phyloP scores from a whole-genome alignment of 2,888 invertebrate species.

The Petrolisthes manimaculis region DNA sequence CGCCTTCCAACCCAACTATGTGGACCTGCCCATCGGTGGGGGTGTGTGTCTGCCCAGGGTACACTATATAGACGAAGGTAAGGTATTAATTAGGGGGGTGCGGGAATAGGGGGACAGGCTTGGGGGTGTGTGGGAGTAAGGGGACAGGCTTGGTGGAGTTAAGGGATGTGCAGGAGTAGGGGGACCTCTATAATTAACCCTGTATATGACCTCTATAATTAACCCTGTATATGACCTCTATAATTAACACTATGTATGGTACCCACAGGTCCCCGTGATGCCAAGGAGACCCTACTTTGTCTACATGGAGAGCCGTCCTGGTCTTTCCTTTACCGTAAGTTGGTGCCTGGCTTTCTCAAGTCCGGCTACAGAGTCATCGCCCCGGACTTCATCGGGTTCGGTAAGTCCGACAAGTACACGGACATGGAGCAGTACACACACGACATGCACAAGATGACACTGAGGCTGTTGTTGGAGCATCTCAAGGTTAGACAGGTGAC shows the following conservation, averaged over 20 bases:
- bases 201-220: too few relatives aligned
- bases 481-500: conserved; percentile 22
- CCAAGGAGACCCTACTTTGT: conserved; percentile 50
- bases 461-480: conserved; percentile 50
- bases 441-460: conserved; percentile 47
- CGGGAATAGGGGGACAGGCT: too few relatives aligned
- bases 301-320: conserved; percentile 63
- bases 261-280: conserved; percentile 52
- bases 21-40: conserved; percentile 57
- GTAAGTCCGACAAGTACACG: conserved; percentile 62
- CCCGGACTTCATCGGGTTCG: conserved; percentile 65
- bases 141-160: too few relatives aligned
- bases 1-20: conserved; percentile 45
- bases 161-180: too few relatives aligned
- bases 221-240: too few relatives aligned
- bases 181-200: too few relatives aligned
- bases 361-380: conserved; percentile 60
- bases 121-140: too few relatives aligned
- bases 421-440: conserved; percentile 47
- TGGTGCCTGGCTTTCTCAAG: conserved; percentile 46
- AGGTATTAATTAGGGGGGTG: too few relatives aligned
- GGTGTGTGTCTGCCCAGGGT: conserved; percentile 56
- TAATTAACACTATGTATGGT: too few relatives aligned
- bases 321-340: conserved; percentile 60
- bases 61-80: conserved; percentile 62